Conservation (phyloP, 2,797 vertebrate genomes). For the Channa striata region DNA sequence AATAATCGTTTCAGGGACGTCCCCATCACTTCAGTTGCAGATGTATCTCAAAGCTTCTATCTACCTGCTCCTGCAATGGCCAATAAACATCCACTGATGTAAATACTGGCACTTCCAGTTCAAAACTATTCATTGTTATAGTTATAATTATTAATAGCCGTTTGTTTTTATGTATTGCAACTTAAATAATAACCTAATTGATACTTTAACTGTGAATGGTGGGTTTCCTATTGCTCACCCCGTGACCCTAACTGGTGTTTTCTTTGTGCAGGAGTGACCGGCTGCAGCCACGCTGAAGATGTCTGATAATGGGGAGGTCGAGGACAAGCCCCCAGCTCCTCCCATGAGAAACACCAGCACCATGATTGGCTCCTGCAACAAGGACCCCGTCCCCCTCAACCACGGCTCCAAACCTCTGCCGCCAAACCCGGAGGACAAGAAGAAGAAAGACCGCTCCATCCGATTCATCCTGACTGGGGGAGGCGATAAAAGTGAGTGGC, state of each 20-base stretch:
- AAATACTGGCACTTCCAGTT: no score
- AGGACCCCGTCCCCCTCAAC: constrained; percentile 89
- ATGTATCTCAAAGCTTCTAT: no score
- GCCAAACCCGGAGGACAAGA: constrained; percentile 96
- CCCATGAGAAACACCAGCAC: constrained; percentile 98
- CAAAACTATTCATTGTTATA: no score
- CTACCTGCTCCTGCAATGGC: no score
- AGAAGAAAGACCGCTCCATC: constrained; percentile 94
- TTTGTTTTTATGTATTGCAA: no score
- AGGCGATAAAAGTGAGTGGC: constrained; percentile 92
- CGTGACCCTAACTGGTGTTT: constrained; percentile 8
- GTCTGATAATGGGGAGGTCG: constrained; percentile 95
- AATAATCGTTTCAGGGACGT: no score
- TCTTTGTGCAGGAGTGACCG: constrained; percentile 62
- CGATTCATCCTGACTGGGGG: constrained; percentile 91
- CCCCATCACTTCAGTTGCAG: no score
- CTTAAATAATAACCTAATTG: no score
- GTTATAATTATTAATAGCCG: no score
- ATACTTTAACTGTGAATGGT: no score
- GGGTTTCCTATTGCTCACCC: background rate
- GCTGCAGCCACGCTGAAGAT: constrained; percentile 85
- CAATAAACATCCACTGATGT: no score
- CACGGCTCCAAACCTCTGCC: constrained; percentile 96
- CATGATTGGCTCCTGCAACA: constrained; percentile 91
- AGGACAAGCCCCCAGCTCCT: constrained; percentile 96